These are phyloP conservation scores for Andrena cerasifolii DNA, from an alignment of 1,140 invertebrate genomes.

Conservation along the genomic window DNA sequence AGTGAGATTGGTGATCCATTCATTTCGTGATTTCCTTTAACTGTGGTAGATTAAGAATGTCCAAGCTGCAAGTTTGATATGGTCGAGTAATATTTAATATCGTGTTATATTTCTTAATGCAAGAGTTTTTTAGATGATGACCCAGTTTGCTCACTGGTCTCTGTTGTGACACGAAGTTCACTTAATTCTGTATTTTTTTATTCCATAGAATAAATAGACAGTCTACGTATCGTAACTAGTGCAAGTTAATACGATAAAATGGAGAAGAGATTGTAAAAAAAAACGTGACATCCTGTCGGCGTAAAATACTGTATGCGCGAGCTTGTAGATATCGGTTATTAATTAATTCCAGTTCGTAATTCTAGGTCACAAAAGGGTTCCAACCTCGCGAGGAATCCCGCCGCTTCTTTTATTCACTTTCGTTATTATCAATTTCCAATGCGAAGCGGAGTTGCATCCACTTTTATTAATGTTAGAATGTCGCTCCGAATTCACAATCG, in stretches of 20 bases:
- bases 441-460: neutral
- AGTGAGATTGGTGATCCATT: neutral
- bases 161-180: no score
- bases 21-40: neutral
- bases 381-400: constrained; percentile 6
- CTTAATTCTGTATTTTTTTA: no score
- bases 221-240: neutral
- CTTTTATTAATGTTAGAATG: neutral
- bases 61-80: no score
- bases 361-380: constrained; percentile 17
- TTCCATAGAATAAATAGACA: no score
- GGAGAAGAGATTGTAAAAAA: neutral
- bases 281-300: neutral
- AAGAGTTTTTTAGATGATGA: no score
- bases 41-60: neutral
- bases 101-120: no score
- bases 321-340: constrained; percentile 32
- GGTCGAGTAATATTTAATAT: no score
- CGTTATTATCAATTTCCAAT: constrained; percentile 37
- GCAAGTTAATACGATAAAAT: neutral
- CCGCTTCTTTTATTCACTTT: constrained; percentile 3
- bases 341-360: constrained; percentile 42
- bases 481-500: neutral
- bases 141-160: no score
- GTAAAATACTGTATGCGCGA: constrained; percentile 5